Conservation (phyloP, 2,797 vertebrate genomes). For the Scolopax rusticola region DNA sequence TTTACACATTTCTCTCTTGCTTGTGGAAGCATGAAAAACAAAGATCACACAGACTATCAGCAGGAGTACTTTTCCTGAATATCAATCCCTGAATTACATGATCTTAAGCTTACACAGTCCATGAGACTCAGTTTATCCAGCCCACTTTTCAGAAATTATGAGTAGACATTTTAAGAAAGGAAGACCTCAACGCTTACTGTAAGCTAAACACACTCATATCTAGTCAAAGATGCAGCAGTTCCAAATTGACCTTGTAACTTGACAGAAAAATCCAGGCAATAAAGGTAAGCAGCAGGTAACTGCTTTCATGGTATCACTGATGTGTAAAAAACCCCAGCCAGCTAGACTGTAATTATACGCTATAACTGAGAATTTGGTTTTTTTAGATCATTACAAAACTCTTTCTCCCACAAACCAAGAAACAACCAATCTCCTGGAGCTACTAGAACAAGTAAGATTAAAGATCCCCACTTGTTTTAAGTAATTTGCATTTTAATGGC, state of each 20-base stretch:
- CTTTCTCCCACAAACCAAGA: neutral
- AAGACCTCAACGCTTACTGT: neutral
- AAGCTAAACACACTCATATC: neutral
- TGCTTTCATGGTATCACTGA: neutral
- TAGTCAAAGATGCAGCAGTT: neutral
- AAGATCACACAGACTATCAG: neutral
- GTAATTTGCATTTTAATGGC: neutral
- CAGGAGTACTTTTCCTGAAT: neutral
- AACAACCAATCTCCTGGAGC: neutral
- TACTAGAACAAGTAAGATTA: neutral
- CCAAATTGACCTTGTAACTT: neutral
- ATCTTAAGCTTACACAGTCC: neutral
- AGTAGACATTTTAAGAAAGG: neutral
- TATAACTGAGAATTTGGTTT: neutral
- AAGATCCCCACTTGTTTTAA: neutral
- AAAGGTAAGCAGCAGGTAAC: neutral
- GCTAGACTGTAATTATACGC: neutral
- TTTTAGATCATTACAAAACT: neutral
- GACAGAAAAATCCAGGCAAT: neutral
- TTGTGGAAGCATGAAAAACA: neutral
- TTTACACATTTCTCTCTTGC: neutral
- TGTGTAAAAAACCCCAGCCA: neutral
- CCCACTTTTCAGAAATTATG: neutral
- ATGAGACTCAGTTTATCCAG: neutral
- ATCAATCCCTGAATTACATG: neutral